Evolutionary conservation across 2,113 vertebrate genomes (phyloP), one percentile per base, ranked within the genome.

Genomic region (Brachionichthys hirsutus): DNA sequence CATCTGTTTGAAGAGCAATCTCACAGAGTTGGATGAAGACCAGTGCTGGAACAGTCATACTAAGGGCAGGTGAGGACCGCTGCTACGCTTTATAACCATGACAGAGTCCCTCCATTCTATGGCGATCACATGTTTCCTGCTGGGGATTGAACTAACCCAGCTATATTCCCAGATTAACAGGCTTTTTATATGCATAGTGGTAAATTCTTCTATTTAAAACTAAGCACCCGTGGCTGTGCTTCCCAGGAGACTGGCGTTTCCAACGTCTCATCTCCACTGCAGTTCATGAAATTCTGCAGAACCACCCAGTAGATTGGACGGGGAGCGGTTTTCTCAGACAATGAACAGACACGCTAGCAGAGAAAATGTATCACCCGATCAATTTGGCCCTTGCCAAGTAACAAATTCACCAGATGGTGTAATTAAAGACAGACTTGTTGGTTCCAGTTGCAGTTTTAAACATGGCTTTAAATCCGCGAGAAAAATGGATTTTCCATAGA

Each of bases 11-110:
- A 90, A 92, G 1, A 94, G 93, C 38, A 88, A 86, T 1, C 89
- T 98, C 80, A 94, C 94, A 6, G 88, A 89, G 0, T 84, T 89
- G 11, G 87, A 94, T 0, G 94, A 98, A 46, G 96, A 98, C 62
- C 93, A 96, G 42, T 99, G 97, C 86, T 99, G 97, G 97, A 99
- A 99, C 1, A 96, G 97, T 59, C 97, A 98, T 82, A 89, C 91
- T 62, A 96, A 94, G 90, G 96, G 93, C n/a, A 96, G 95, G 97
- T 96, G 91, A 93, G 93, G 64, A 66, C 64, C 58, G 52, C 34
- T 46, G 53, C 35, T 45, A 14, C 49, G 60, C 59, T 59, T 50
- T 60, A 56, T 18, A 65, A 70, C 63, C 43, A 56, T 47, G 24
- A 44, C 19, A 61, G 68, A 70, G 52, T 74, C 60, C 54, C 40